Conservation (phyloP, 2,113 vertebrate genomes). For the Labeo rohita region DNA sequence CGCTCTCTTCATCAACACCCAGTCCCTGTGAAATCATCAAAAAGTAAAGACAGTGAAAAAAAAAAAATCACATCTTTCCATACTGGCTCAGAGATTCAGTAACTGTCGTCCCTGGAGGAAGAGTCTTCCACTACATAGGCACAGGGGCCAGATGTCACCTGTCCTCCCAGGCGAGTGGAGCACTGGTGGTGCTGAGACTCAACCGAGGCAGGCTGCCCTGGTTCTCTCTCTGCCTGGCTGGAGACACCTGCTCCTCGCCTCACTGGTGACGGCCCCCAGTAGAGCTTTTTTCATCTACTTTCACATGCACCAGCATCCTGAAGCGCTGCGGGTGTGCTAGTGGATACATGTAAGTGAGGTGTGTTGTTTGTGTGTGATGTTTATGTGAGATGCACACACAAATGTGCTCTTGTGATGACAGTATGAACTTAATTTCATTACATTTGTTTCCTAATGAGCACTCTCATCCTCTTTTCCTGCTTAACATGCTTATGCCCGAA, state of each 20-base stretch:
- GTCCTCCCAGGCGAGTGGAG: conserved; percentile 48
- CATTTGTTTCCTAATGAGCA: conserved; percentile 20
- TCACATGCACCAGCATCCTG: conserved; percentile 2
- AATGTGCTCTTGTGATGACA: neutral
- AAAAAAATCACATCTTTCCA: neutral
- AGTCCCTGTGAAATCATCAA: conserved; percentile 30
- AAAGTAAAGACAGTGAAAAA: neutral
- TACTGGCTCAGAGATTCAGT: conserved; percentile 20
- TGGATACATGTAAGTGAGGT: conserved; percentile 12
- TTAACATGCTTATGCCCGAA: conserved; percentile 14
- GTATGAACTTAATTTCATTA: neutral
- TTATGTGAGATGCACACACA: neutral
- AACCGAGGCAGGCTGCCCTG: conserved; percentile 33
- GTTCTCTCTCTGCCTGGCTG: conserved; percentile 63
- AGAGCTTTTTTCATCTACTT: conserved; percentile 49
- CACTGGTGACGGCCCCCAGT: conserved; percentile 73
- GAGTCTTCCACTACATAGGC: conserved; percentile 12
- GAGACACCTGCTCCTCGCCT: conserved; percentile 76
- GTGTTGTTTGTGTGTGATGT: neutral
- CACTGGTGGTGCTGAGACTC: conserved; percentile 26
- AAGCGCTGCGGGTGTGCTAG: neutral
- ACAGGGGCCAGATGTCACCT: conserved; percentile 49
- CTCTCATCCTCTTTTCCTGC: neutral
- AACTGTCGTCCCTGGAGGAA: conserved; percentile 15
- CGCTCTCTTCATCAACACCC: conserved; percentile 17